Conservation (phyloP, 2,888 invertebrate species). For the Microdon myrmicae region DNA sequence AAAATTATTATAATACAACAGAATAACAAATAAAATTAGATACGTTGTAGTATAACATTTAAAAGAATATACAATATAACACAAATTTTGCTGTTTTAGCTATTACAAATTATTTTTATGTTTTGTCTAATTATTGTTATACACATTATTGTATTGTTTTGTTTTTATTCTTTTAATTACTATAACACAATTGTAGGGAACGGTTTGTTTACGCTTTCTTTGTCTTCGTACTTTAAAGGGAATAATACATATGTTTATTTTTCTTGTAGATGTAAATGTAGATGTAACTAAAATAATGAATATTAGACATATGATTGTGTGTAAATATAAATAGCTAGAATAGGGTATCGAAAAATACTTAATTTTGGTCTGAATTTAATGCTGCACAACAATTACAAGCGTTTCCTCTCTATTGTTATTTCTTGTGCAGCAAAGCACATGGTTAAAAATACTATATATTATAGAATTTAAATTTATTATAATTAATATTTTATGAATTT, state of each 20-base stretch:
- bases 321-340: conserved; percentile 43
- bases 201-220: conserved; percentile 19
- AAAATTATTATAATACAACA: conserved; percentile 5
- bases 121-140: conserved; percentile 14
- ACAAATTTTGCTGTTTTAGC: too few relatives aligned
- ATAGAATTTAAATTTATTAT: conserved; percentile 8
- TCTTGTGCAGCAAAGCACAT: conserved; percentile 3
- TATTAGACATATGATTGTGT: conserved; percentile 11
- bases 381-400: conserved; percentile 10
- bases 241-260: too few relatives aligned
- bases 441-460: conserved; percentile 19
- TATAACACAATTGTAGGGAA: conserved; percentile 30
- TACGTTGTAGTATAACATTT: conserved; percentile 38
- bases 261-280: conserved; percentile 9
- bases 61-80: too few relatives aligned
- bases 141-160: conserved; percentile 1
- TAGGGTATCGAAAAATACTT: conserved; percentile 37
- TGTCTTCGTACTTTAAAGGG: conserved; percentile 17
- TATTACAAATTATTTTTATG: conserved; percentile 30
- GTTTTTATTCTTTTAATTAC: conserved; percentile 23
- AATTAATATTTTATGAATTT: conserved; percentile 1
- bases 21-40: background rate
- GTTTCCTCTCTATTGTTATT: conserved; percentile 6
- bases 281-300: too few relatives aligned
- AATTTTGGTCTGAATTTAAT: background rate